Conservation (phyloP, 2,797 vertebrate species). For the Chrosomus eos region DNA sequence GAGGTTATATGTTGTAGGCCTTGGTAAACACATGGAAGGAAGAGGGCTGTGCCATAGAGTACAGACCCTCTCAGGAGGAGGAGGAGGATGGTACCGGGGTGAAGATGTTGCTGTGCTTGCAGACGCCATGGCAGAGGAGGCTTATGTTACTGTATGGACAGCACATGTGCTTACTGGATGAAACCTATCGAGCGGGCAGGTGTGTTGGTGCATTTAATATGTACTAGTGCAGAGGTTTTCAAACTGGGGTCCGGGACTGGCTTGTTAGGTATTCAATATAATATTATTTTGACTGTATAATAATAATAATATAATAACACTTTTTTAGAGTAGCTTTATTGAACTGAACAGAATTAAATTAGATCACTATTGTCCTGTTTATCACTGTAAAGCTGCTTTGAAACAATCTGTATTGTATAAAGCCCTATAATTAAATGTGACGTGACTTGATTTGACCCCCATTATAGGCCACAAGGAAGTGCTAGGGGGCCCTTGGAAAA, state of each 20-base stretch:
- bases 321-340: not conserved
- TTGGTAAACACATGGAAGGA: conserved; percentile 7
- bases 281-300: too few species aligned
- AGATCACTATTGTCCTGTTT: not conserved
- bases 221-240: not conserved
- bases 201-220: not conserved
- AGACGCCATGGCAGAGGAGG: conserved; percentile 16
- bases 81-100: not conserved
- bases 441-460: not conserved
- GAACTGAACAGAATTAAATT: not conserved
- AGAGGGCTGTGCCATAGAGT: not conserved
- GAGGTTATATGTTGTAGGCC: not conserved
- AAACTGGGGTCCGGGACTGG: too few species aligned
- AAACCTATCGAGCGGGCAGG: conserved; percentile 3
- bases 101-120: conserved; percentile 32
- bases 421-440: not conserved
- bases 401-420: not conserved
- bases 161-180: conserved; percentile 27
- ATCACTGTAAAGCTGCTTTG: not conserved
- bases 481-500: not conserved
- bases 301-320: too few species aligned
- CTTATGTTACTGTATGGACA: conserved; percentile 30
- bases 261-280: too few species aligned
- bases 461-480: not conserved
- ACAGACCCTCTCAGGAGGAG: conserved; percentile 8